Evolutionary conservation across 2,888 invertebrate species (phyloP), one percentile per base, ranked within the genome.

Genomic region (Plagodis pulveraria): DNA sequence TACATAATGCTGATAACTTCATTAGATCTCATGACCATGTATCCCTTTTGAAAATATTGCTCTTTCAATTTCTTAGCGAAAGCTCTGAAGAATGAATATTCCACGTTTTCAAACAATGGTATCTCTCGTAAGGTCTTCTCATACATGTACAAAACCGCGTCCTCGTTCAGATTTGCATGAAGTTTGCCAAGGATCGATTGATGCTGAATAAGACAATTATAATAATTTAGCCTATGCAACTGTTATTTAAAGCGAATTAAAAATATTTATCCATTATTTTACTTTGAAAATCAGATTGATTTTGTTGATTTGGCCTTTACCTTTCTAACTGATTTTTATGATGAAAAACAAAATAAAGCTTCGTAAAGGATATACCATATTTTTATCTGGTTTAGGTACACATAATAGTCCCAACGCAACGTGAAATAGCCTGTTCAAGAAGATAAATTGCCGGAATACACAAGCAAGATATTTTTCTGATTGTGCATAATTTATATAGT

Each of bases 111-210:
- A 62, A 94, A 94, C 48, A 94, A 69, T 8, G 94, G 93, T 68
- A 94, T 93, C 76, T 93, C 91, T 65, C 87, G 72, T 50, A 94
- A 74, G 0, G 93, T 93, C 63, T 89, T 87, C 70, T 93, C 93
- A 66, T 94, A 94, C 86, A 94, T 87, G 63, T 87, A 90, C 44
- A 93, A 76, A 11, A 93, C 91, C 5, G 91, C 90, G 65, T 94
- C 94, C 86, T 93, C 93, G 68, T 93, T 91, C 58, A 94, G 74
- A 69, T 92, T 92, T 40, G 93, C 89, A 73, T 94, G 93, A 42
- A 94, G 72, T 74, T 93, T 93, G 6, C 90, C 89, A 49, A 92
- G 76, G 67, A 91, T 91, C 40, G 84, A 83, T 80, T 91, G 91
- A 57, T 92, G 91, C 91, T 91, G 67, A 59, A 78, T 51, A 8